A percentile compares a stretch with the other conserved stretches of the same genome.
These are phyloP conservation scores for Zosterops borbonicus DNA, from an alignment of 2,113 vertebrate genomes.

Conservation along the genomic window DNA sequence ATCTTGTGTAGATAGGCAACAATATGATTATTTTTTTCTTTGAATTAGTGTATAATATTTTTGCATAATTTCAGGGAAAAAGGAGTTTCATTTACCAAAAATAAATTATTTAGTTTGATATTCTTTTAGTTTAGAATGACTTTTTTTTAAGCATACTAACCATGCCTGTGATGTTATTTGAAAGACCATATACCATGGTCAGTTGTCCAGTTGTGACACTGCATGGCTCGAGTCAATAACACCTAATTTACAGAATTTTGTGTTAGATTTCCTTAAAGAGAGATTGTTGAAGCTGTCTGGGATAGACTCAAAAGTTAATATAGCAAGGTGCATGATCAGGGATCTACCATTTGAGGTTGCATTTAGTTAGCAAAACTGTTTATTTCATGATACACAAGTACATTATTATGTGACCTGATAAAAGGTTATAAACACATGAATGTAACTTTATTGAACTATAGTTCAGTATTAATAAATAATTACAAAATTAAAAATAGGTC, in stretches of 20 bases:
- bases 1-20: neutral
- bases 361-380: neutral
- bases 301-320: neutral
- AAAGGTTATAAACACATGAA: neutral
- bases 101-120: neutral
- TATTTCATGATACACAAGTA: neutral
- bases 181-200: neutral
- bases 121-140: neutral
- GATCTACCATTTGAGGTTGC: neutral
- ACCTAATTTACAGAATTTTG: neutral
- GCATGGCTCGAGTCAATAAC: neutral
- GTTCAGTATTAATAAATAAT: neutral
- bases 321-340: neutral
- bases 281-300: neutral
- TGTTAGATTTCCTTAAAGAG: neutral
- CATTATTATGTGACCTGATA: neutral
- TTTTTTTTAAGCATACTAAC: neutral
- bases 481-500: neutral
- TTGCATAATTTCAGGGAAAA: neutral
- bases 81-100: neutral
- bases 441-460: neutral
- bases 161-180: neutral
- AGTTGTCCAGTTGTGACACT: neutral
- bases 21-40: neutral
- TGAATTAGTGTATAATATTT: rapidly evolving